Conservation (phyloP, 1,140 invertebrate genomes). For the Melanaphis sacchari region DNA sequence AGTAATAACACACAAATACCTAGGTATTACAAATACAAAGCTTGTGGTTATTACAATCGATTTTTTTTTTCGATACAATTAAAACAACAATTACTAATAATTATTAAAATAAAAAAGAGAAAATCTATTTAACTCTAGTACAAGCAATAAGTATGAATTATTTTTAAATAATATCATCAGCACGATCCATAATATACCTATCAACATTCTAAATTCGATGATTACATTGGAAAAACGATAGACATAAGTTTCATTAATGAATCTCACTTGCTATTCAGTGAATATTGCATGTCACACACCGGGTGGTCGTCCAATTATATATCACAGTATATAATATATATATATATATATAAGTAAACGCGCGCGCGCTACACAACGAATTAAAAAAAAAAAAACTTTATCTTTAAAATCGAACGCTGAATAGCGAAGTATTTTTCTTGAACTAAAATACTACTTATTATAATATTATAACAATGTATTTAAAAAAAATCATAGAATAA, state of each 20-base stretch:
- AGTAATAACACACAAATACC: neutral
- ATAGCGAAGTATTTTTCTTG: neutral
- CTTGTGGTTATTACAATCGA: neutral
- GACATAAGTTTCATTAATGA: conserved; percentile 42
- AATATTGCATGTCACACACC: neutral
- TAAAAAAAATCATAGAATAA: no score
- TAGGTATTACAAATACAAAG: neutral
- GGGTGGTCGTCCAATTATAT: conserved; percentile 33
- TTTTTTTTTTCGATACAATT: neutral
- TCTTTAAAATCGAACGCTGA: neutral
- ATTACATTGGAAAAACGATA: neutral
- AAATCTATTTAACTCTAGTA: neutral
- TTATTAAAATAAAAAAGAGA: neutral
- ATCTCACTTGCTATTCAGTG: neutral
- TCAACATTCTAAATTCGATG: neutral
- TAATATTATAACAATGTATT: no score
- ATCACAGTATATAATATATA: neutral
- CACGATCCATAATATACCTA: no score
- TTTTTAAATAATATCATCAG: neutral
- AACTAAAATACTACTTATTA: no score
- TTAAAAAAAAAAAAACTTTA: neutral
- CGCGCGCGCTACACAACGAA: neutral
- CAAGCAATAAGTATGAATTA: neutral
- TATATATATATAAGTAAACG: neutral
- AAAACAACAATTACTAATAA: neutral